Evolutionary conservation across 2,888 invertebrate species (phyloP), one percentile per base, ranked within the genome.

Genomic region (Caenorhabditis sp.): DNA sequence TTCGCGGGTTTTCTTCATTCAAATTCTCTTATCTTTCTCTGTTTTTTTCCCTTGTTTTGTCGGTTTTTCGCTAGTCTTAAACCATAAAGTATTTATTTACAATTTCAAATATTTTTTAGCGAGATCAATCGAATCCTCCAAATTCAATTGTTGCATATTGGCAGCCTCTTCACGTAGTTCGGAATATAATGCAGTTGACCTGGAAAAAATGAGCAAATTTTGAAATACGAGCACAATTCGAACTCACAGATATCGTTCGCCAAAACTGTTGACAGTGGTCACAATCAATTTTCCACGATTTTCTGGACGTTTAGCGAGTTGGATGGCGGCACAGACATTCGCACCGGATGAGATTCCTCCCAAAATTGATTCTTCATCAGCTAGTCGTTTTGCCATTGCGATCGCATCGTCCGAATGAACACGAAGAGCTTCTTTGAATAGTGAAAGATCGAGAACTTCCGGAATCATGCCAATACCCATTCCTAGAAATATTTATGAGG

Each of bases 281-380:
- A 85, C 84, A 62, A 85, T 84, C 55, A 85, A 70, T 66, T 85
- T 84, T n/a, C 83, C 83, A 43, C 76, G 74, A 71, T 84, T 82
- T 62, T 85, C 85, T 10, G 85, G 83, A 12, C 83, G 73, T 43
- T 82, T 76, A 4, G 85, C 84, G 12, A 84, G 64, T 72, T 84
- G 62, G 19, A 85, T 73, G 23, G 85, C 84, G 10, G 84, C 85
- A 37, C 72, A 77, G 5, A 83, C 82, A 60, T 85, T 85, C n/a
- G 83, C 84, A 55, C 85, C 85, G 14, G 81, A 77, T 5, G 79
- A 79, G 59, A 85, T 83, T 24, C 83, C 83, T 19, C 72, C 80
- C 10, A 86, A 73, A 49, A 85, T 79, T n/a, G 81, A 84, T 58
- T 85, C 85, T 57, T 86, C 85, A 17, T 67, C 72, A 6, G 85